phyloP scores from a whole-genome alignment of 92 coral and sea anemone genomes.

The Phenganax subtilis region DNA sequence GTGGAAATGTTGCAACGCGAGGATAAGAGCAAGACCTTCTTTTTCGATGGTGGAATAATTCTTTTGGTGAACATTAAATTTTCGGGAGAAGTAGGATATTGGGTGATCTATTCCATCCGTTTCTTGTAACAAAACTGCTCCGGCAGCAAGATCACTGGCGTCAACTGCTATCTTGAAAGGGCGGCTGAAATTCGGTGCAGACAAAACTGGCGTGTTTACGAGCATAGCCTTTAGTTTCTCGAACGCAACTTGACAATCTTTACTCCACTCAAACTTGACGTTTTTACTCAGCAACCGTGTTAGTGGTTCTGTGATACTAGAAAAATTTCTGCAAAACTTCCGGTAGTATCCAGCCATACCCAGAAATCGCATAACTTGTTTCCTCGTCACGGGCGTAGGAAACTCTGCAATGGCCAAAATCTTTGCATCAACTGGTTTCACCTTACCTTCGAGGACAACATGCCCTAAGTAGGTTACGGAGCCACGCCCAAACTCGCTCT shows the following conservation, averaged over 20 bases:
- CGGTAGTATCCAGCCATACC: constrained; percentile 57
- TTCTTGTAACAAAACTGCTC: too few species aligned
- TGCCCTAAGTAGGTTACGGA: constrained; percentile 43
- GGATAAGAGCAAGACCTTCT: background rate
- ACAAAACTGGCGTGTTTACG: constrained; percentile 49
- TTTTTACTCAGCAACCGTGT: constrained; percentile 34
- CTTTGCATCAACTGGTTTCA: too few species aligned
- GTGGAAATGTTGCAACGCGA: constrained; percentile 48
- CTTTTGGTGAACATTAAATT: constrained; percentile 12
- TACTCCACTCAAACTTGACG: constrained; percentile 43
- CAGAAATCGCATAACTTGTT: constrained; percentile 29
- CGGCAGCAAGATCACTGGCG: constrained; percentile 48
- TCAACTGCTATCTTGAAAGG: constrained; percentile 51
- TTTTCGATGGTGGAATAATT: too few species aligned
- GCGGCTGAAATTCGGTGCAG: constrained; percentile 38
- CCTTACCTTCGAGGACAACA: too few species aligned
- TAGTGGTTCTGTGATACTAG: constrained; percentile 42
- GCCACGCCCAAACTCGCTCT: constrained; percentile 39
- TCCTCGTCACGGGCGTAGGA: too few species aligned
- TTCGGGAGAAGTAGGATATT: background rate
- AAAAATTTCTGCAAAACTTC: constrained; percentile 48
- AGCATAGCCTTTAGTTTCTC: constrained; percentile 45
- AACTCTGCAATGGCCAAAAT: too few species aligned
- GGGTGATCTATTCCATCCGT: too few species aligned
- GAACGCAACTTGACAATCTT: constrained; percentile 46